phyloP scores from a whole-genome alignment of 2,888 invertebrate species.

The Cryptops parisi region DNA sequence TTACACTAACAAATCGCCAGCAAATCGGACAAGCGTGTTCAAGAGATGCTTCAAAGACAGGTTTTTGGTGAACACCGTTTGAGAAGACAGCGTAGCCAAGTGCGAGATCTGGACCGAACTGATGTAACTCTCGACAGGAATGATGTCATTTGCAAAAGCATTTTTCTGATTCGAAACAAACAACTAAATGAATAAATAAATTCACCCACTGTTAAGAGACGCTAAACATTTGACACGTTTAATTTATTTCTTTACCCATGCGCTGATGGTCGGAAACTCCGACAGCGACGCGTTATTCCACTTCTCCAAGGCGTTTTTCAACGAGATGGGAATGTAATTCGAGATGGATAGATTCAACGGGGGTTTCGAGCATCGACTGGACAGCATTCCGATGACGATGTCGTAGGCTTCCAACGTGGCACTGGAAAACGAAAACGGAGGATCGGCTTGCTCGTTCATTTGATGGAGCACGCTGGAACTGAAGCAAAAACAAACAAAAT shows the following conservation, averaged over 20 bases:
- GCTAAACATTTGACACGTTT: neutral
- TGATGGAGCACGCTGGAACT: constrained; percentile 40
- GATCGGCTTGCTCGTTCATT: constrained; percentile 33
- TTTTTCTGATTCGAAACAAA: constrained; percentile 39
- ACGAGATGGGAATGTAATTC: constrained; percentile 38
- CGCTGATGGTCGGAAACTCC: constrained; percentile 38
- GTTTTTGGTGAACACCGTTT: constrained; percentile 43
- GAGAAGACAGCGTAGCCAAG: constrained; percentile 46
- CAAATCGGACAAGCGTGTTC: constrained; percentile 47
- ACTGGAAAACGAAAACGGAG: constrained; percentile 34
- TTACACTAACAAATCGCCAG: constrained; percentile 41
- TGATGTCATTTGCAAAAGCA: constrained; percentile 56
- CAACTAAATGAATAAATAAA: too few species aligned
- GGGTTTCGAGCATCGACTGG: constrained; percentile 31
- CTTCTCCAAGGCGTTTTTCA: constrained; percentile 44
- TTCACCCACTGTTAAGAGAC: too few species aligned
- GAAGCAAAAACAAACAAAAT: too few species aligned
- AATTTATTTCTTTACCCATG: constrained; percentile 41
- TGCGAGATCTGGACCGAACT: constrained; percentile 53
- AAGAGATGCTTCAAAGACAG: constrained; percentile 49
- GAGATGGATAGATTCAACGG: constrained; percentile 38
- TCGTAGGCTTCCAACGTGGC: constrained; percentile 35
- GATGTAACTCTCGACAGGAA: constrained; percentile 69
- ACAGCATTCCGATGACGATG: constrained; percentile 35
- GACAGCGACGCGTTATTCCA: constrained; percentile 43